Evolutionary conservation across 2,888 invertebrate species (phyloP), one percentile per base, ranked within the genome.

Genomic region (Dynastes grantii): DNA sequence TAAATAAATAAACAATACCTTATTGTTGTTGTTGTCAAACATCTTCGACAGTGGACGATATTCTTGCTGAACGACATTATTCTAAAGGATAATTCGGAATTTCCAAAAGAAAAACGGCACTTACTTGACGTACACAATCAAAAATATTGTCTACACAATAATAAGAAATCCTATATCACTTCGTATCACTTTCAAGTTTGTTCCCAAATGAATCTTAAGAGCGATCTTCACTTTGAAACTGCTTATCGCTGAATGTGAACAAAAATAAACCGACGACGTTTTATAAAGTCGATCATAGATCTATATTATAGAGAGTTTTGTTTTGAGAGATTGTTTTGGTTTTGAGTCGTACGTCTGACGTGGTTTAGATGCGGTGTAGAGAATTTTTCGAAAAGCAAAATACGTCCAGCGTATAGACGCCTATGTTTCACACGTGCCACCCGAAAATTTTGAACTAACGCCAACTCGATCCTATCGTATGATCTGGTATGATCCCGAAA

Each of bases 31-130:
- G 87, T 79, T 65, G 84, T 81, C 64, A 87, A 83, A 79, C 87
- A 87, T 83, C 84, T 86, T 78, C 85, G 85, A 81, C 85, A 88
- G 81, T 86, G 85, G 77, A 83, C 85, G 63, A 87, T 81, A 81
- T 87, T 87, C 83, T 87, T 88, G 80, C 87, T 88, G 5, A 89
- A 83, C 53, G 88, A 87, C 88, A 89, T 89, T 77, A 3, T 51
- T 29, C 22, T 1, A 45, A 11, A 2, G 8, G 2, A 9, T 45
- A 45, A 45, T 2, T 53, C 53, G 16, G 1, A 53, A 16, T 8
- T 8, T 9, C n/a, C 68, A 68, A 27, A 22, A 22, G 22, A 27
- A 49, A 45, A 45, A 22, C 51, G 3, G 11, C 49, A 27, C 9
- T 13, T 32, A 53, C 58, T 67, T 45, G 45, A 40, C 9, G 40